Conservation (phyloP, 2,888 invertebrate species). For the Meloe dianella region DNA sequence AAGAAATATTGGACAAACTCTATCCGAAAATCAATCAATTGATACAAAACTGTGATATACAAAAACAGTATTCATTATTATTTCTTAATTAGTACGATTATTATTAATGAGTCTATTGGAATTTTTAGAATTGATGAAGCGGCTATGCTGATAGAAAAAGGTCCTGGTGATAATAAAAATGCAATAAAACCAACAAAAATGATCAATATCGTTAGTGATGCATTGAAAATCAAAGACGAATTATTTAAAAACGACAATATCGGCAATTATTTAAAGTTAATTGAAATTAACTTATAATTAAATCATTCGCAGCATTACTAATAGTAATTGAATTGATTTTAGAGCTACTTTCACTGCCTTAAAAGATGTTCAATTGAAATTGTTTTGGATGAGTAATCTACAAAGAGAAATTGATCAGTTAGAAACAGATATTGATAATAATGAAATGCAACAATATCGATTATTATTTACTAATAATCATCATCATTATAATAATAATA, state of each 20-base stretch:
- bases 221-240: conserved; percentile 63
- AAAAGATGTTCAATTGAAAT: conserved; percentile 31
- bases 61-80: conserved; percentile 29
- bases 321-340: conserved; percentile 23
- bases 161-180: conserved; percentile 56
- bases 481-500: background rate
- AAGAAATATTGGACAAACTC: conserved; percentile 15
- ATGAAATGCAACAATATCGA: conserved; percentile 32
- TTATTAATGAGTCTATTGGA: background rate
- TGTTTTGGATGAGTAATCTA: conserved; percentile 38
- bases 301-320: too few relatives aligned
- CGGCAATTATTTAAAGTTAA: conserved; percentile 39
- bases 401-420: conserved; percentile 35
- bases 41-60: conserved; percentile 29
- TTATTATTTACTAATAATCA: conserved; percentile 17
- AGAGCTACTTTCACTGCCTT: conserved; percentile 37
- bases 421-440: conserved; percentile 37
- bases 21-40: conserved; percentile 17
- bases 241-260: conserved; percentile 60
- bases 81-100: background rate
- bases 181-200: conserved; percentile 62
- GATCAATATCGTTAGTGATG: conserved; percentile 64
- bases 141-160: conserved; percentile 53
- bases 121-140: conserved; percentile 24
- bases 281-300: too few relatives aligned